Conservation (phyloP, 1,140 invertebrate species). For the Rhagoletis pomonella region DNA sequence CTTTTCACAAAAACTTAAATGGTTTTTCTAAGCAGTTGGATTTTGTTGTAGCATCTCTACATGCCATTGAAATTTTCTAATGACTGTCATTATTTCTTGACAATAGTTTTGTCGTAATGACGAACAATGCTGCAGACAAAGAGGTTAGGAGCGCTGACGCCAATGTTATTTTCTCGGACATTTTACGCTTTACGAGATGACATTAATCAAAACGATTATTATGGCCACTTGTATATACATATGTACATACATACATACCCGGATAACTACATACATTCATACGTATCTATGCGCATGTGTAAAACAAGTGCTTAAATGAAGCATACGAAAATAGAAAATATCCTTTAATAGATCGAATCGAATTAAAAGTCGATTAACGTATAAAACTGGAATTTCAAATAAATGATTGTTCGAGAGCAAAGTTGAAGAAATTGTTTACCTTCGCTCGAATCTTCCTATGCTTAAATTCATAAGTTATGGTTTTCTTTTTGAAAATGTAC, state of each 20-base stretch:
- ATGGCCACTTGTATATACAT: not conserved
- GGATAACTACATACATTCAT: not conserved
- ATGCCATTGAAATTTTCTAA: slow-evolving; percentile 33
- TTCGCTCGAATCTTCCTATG: not conserved
- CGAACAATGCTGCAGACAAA: slow-evolving; percentile 38
- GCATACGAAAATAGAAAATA: no score
- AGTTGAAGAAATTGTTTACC: not conserved
- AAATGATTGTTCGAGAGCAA: not conserved
- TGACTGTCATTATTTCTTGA: slow-evolving; percentile 55
- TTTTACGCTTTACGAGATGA: slow-evolving; percentile 21
- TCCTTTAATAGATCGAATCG: not conserved
- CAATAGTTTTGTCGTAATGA: slow-evolving; percentile 53
- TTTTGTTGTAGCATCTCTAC: not conserved
- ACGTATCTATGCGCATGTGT: not conserved
- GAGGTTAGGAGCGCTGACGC: slow-evolving; percentile 40
- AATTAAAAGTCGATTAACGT: not conserved
- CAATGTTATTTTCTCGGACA: not conserved
- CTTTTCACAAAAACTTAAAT: slow-evolving; percentile 4
- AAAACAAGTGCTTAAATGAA: not conserved
- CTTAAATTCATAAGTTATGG: not conserved
- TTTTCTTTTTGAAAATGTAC: not conserved
- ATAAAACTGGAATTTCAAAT: not conserved
- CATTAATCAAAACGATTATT: slow-evolving; percentile 52
- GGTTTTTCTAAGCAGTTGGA: not conserved
- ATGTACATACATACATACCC: not conserved